These are phyloP conservation scores for Brachionus plicatilis DNA, from an alignment of 1,140 invertebrate species.

Conservation along the genomic window DNA sequence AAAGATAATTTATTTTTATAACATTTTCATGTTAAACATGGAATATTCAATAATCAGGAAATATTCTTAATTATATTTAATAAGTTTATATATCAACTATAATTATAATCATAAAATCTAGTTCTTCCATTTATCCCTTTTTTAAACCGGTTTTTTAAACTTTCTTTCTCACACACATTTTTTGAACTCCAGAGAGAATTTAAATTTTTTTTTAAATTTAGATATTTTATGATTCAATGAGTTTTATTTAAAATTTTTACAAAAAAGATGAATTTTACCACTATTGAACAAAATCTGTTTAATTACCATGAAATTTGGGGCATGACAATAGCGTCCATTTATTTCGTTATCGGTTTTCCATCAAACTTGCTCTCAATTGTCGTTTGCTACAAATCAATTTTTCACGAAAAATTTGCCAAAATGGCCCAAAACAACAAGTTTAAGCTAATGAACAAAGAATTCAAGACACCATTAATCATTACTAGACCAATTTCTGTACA, in stretches of 20 bases:
- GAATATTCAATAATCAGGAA: not conserved
- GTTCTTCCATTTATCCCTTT: no score
- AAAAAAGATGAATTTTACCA: not conserved
- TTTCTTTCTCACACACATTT: not conserved
- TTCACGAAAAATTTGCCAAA: not conserved
- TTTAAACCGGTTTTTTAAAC: not conserved
- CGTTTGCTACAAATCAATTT: constrained; percentile 23
- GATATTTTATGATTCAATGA: not conserved
- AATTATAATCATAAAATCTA: no score
- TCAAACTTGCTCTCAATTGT: constrained; percentile 22
- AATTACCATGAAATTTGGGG: constrained; percentile 28
- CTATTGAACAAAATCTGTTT: not conserved
- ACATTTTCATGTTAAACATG: not conserved
- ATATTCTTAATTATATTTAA: not conserved
- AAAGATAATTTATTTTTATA: not conserved
- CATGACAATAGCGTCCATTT: not conserved
- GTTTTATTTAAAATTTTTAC: not conserved
- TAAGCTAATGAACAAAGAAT: not conserved
- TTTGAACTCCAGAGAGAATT: not conserved
- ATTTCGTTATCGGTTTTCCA: constrained; percentile 38
- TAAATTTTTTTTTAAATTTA: not conserved
- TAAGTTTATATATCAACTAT: no score
- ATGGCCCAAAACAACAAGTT: not conserved
- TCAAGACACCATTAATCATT: not conserved
- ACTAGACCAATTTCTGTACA: not conserved